Conservation (phyloP, 2,797 vertebrate genomes). For the Tokudaia muenninki region DNA sequence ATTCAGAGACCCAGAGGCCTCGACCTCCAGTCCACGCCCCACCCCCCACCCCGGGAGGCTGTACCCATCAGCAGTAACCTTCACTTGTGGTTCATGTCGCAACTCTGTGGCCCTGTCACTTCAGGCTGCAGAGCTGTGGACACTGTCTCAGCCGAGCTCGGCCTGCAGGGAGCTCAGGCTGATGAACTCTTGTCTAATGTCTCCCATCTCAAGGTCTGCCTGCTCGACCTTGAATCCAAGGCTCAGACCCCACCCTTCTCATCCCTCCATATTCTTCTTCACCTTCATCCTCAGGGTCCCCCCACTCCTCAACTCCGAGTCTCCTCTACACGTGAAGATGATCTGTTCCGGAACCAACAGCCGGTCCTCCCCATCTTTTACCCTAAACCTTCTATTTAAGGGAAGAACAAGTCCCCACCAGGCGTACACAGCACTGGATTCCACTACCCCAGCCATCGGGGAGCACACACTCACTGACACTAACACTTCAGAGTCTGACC, state of each 20-base stretch:
- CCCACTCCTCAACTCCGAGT: not conserved
- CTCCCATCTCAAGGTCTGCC: not conserved
- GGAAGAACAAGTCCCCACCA: not conserved
- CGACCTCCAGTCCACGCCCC: not conserved
- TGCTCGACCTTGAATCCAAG: not conserved
- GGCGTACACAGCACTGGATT: not conserved
- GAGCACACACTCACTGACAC: too few relatives aligned
- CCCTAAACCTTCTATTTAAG: not conserved
- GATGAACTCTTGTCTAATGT: not conserved
- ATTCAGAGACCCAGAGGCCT: not conserved
- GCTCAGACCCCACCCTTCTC: too few relatives aligned
- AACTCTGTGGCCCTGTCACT: too few relatives aligned
- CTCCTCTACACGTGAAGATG: not conserved
- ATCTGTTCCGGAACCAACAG: not conserved
- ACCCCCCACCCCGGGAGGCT: too few relatives aligned
- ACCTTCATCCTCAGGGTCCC: not conserved
- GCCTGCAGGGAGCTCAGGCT: not conserved
- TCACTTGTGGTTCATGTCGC: not conserved
- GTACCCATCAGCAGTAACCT: not conserved
- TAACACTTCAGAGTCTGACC: not conserved
- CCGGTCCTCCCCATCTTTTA: not conserved
- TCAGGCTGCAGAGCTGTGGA: not conserved
- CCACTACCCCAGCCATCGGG: too few relatives aligned
- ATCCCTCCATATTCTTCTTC: not conserved
- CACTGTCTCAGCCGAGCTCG: fast-evolving